Evolutionary conservation across 2,797 vertebrate genomes (phyloP).

Genomic region (Poeciliopsis gracilis): DNA sequence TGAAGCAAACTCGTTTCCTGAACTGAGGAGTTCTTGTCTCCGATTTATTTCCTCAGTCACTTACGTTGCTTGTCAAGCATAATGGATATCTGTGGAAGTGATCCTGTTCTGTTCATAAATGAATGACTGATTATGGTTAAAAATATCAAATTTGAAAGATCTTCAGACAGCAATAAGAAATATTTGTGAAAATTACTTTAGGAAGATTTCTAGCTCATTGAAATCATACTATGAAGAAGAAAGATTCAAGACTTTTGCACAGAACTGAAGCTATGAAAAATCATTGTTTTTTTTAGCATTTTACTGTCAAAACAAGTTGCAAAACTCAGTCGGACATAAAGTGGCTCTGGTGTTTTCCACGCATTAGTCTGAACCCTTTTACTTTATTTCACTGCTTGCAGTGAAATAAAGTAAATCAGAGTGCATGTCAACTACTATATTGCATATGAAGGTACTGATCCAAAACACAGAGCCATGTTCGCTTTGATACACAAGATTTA

Average conservation of each 20-base stretch:
- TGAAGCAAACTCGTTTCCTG: not conserved
- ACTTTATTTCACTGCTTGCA: not conserved
- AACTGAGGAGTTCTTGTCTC: not conserved
- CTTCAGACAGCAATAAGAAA: not conserved
- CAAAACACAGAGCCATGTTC: slow-evolving; percentile 1
- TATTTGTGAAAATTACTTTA: not conserved
- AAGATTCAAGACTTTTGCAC: not conserved
- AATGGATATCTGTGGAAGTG: not conserved
- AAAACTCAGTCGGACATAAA: not conserved
- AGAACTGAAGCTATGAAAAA: not conserved
- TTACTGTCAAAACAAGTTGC: not conserved
- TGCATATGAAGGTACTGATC: slow-evolving; percentile 17
- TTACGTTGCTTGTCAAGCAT: not conserved
- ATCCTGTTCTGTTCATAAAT: not conserved
- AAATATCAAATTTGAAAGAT: not conserved
- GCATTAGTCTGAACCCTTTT: slow-evolving; percentile 6
- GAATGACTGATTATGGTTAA: not conserved
- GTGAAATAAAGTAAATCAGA: not conserved
- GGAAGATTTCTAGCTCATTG: not conserved
- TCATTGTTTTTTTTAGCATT: not conserved
- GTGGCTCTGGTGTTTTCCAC: not conserved
- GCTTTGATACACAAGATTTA: slow-evolving; percentile 35
- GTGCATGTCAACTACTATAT: not conserved
- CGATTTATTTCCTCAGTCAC: not conserved
- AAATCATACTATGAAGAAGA: not conserved